Conservation (phyloP, 2,797 vertebrate genomes). For the Gambusia yucatana region DNA sequence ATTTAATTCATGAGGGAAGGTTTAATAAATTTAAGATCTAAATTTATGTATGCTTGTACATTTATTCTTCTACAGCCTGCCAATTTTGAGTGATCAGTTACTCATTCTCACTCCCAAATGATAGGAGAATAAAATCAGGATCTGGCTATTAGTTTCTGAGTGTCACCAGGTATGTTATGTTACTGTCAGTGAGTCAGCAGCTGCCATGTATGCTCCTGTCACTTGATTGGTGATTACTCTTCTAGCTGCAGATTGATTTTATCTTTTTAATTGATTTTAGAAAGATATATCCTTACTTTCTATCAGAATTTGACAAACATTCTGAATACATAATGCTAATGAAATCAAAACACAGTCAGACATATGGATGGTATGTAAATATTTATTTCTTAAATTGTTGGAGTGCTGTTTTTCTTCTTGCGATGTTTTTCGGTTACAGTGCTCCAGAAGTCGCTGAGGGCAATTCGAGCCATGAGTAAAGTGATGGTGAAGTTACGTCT, state of each 20-base stretch:
- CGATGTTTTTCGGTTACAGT: conserved; percentile 66
- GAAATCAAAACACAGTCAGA: neutral
- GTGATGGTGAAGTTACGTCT: conserved; percentile 93
- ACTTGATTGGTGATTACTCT: neutral
- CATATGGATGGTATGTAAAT: neutral
- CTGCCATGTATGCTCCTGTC: neutral
- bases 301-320: neutral
- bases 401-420: conserved; percentile 32
- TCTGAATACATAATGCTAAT: neutral
- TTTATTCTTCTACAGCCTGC: neutral
- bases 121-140: neutral
- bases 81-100: neutral
- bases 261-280: neutral
- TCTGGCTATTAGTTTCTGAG: neutral
- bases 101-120: neutral
- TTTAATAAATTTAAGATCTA: neutral
- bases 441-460: conserved; percentile 81
- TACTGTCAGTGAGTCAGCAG: neutral
- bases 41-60: neutral
- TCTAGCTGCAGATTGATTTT: neutral
- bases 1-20: neutral
- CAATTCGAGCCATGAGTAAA: conserved; percentile 89
- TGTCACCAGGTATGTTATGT: neutral
- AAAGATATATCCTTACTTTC: neutral
- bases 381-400: conserved; percentile 37